Evolutionary conservation across 2,113 vertebrate genomes (phyloP).

Genomic region (Platycercus adscitus): DNA sequence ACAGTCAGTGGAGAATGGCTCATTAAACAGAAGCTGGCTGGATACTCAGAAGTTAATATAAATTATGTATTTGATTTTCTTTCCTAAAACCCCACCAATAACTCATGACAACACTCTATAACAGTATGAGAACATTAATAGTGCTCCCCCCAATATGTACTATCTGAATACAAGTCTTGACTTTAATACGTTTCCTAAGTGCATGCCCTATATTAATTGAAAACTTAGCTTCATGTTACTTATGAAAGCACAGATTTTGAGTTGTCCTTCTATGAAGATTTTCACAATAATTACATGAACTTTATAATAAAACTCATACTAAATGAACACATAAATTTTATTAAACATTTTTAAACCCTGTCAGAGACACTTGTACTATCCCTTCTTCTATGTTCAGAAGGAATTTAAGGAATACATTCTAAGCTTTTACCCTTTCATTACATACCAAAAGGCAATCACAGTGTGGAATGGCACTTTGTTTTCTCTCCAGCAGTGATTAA

Average conservation of each 20-base stretch:
- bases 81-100: not conserved
- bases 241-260: not conserved
- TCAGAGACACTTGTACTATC: not conserved
- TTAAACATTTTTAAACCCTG: not conserved
- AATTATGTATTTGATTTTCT: not conserved
- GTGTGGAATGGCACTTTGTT: not conserved
- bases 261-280: not conserved
- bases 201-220: not conserved
- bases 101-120: not conserved
- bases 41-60: not conserved
- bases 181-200: not conserved
- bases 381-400: not conserved
- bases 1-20: not conserved
- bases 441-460: not conserved
- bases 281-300: not conserved
- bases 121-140: not conserved
- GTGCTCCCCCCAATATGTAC: not conserved
- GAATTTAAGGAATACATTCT: not conserved
- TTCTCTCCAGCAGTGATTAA: not conserved
- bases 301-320: not conserved
- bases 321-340: not conserved
- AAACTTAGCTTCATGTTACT: not conserved
- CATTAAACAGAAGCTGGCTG: not conserved
- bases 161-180: not conserved
- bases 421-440: not conserved